Evolutionary conservation across 1,140 invertebrate genomes (phyloP).

Genomic region (Phymastichus coffea): DNA sequence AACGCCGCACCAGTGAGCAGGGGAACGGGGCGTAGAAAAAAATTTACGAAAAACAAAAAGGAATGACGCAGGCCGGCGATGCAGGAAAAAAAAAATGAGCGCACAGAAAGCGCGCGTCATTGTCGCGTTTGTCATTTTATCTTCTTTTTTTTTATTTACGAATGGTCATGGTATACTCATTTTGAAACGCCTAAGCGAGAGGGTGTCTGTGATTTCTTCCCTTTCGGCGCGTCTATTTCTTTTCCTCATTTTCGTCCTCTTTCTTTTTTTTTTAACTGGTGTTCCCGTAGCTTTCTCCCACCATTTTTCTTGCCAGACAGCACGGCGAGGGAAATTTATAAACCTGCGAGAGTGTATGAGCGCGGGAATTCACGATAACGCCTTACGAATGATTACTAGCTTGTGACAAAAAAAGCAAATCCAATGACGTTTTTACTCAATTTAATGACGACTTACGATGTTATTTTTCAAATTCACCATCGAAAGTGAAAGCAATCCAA

Average conservation of each 20-base stretch:
- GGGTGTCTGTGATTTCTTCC: slow-evolving; percentile 25
- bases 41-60: not conserved
- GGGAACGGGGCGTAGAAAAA: too few species aligned
- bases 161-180: slow-evolving; percentile 25
- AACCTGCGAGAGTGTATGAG: slow-evolving; percentile 13
- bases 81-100: slow-evolving; percentile 3
- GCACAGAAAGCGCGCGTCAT: too few species aligned
- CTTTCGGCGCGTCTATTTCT: slow-evolving; percentile 19
- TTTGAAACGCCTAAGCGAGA: slow-evolving; percentile 19
- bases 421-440: too few species aligned
- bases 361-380: slow-evolving; percentile 4
- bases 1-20: too few species aligned
- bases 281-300: not conserved
- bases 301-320: not conserved
- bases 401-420: too few species aligned
- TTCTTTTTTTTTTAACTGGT: slow-evolving; percentile 10
- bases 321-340: not conserved
- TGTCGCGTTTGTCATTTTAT: too few species aligned
- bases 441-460: too few species aligned
- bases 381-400: not conserved
- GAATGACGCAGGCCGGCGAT: slow-evolving; percentile 7
- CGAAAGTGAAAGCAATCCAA: too few species aligned
- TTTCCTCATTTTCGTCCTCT: slow-evolving; percentile 23
- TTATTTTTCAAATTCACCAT: too few species aligned
- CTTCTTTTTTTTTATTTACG: too few species aligned